Evolutionary conservation across 2,797 vertebrate species (phyloP).

Genomic region (Lycodopsis pacificus): DNA sequence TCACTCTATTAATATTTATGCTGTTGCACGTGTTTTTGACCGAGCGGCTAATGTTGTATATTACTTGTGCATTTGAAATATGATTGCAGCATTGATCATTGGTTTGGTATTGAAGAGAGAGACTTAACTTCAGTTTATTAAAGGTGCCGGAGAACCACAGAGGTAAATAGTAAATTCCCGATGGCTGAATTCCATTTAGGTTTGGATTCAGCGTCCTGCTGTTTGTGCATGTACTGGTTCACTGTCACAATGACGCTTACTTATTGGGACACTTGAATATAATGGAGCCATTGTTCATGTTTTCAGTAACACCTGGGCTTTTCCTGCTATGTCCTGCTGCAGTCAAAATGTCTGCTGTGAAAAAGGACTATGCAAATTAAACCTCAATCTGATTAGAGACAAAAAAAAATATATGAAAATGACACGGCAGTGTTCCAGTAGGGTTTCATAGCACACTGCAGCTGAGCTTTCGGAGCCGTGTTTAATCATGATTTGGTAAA

Average conservation of each 20-base stretch:
- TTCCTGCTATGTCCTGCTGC: slow-evolving; percentile 6
- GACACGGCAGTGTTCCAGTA: background rate
- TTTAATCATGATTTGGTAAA: background rate
- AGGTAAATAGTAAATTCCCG: background rate
- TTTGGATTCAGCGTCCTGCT: background rate
- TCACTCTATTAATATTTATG: background rate
- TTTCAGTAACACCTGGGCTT: slow-evolving; percentile 1
- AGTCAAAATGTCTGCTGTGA: background rate
- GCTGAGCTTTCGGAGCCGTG: background rate
- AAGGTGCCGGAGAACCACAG: background rate
- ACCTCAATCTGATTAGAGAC: background rate
- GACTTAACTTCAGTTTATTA: background rate
- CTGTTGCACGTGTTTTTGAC: background rate
- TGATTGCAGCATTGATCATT: background rate
- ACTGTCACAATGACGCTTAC: background rate
- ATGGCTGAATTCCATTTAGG: slow-evolving; percentile 5
- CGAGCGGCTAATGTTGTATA: background rate
- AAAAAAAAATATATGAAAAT: background rate
- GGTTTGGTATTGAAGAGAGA: background rate
- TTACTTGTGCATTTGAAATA: background rate
- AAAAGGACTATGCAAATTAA: slow-evolving; percentile 3
- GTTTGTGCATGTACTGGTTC: background rate
- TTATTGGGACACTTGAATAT: background rate
- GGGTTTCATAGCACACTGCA: background rate
- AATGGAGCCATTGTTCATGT: background rate